Base-by-base conservation (phyloP, 2,888 invertebrate genomes). In the Pterostichus niger region DNA sequence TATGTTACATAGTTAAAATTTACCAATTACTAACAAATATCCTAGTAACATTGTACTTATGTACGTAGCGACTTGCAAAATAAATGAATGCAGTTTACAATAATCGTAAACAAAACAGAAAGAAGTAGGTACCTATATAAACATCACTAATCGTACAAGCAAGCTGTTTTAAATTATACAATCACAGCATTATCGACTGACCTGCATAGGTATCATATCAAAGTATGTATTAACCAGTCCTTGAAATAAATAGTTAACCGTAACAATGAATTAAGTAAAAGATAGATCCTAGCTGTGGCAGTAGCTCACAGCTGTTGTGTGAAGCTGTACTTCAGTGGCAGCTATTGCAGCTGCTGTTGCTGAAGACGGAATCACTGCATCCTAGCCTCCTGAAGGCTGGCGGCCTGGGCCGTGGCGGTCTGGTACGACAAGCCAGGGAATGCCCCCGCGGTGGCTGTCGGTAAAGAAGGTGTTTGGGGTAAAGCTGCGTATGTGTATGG, bases 361-460 rank as follows among this genome's bases (percentile, higher is more conserved):
- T 17, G 68, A 24, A 24, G 24, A 56, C 15, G n/a, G 7, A 83
- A 82, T 90, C 94, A 95, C 90, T 95, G 95, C 91, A 95, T 93
- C 88, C 95, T 91, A 68, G 95, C 95, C 89, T 95, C 95, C 89
- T 95, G 95, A 83, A 95, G 92, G 83, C 93, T 93, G 71, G 93
- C 93, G n/a, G 93, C 92, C 88, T 93, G 93, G 9, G 93, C 90
- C 64, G 91, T 91, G 33, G 92, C 91, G n/a, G 92, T 91, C 86
- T 93, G 92, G 86, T 93, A 93, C 0, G 93, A 92, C 78, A 93
- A 90, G 46, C 92, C 94, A 0, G 94, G 94, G 85, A 95, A 93
- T 10, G 94, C 92, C 40, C 92, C 92, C 33, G 91, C 89, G 24
- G 89, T 87, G 40, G 89, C 89, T 59, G 91, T 91, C 24, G 91